Conservation (phyloP, 1,140 invertebrate genomes). For the Sitobion miscanthi region DNA sequence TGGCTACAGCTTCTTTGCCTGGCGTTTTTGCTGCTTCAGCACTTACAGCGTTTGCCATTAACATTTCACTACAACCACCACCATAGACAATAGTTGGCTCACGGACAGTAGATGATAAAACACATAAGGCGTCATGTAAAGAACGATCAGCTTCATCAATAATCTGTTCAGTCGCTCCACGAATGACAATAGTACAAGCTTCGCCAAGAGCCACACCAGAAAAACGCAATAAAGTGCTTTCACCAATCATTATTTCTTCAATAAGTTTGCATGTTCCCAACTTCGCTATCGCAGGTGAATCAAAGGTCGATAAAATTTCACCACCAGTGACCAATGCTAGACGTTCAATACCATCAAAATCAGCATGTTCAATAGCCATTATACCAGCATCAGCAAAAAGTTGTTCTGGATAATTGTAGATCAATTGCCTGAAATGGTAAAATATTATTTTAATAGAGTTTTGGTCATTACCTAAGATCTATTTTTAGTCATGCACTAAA, state of each 20-base stretch:
- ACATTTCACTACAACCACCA: conserved; percentile 92
- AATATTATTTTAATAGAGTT: not conserved
- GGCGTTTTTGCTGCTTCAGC: conserved; percentile 84
- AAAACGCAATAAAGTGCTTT: conserved; percentile 94
- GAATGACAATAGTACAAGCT: conserved; percentile 95
- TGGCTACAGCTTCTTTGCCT: conserved; percentile 96
- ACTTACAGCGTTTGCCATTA: conserved; percentile 93
- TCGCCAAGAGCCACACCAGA: conserved; percentile 93
- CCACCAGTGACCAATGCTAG: conserved; percentile 96
- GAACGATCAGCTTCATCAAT: conserved; percentile 98
- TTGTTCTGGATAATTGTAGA: conserved; percentile 99
- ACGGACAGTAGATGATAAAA: conserved; percentile 92
- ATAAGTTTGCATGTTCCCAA: conserved; percentile 94
- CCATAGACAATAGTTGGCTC: conserved; percentile 91
- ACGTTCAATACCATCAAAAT: conserved; percentile 98
- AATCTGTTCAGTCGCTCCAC: conserved; percentile 99
- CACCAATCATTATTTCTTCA: conserved; percentile 98
- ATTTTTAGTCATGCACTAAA: no score
- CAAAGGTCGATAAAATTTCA: conserved; percentile 99
- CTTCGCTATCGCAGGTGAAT: conserved; percentile 90
- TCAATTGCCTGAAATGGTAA: conserved; percentile 79
- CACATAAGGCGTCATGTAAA: conserved; percentile 97
- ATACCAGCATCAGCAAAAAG: conserved; percentile 97
- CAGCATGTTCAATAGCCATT: conserved; percentile 99
- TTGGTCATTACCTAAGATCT: no score